A percentile compares a stretch with the other conserved stretches of the same genome.
phyloP scores from a whole-genome alignment of 2,888 invertebrate genomes.

The Lithodes maja region DNA sequence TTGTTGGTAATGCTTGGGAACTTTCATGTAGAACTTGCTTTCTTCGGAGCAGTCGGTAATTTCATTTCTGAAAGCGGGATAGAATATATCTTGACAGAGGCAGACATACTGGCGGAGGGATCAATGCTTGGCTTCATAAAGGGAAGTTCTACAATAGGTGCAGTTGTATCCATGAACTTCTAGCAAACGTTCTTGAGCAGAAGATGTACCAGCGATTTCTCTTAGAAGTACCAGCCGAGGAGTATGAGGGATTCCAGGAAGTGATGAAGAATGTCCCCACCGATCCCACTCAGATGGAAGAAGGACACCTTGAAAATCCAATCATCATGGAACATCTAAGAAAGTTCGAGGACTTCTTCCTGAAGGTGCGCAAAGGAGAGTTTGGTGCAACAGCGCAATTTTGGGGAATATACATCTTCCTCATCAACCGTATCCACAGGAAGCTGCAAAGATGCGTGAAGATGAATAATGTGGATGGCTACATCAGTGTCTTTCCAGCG shows the following conservation, averaged over 20 bases:
- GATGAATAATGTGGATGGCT: conserved; percentile 4
- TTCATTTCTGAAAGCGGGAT: background rate
- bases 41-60: conserved; percentile 13
- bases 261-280: conserved; percentile 11
- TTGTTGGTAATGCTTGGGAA: conserved; percentile 32
- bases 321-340: conserved; percentile 18
- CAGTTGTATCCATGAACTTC: conserved; percentile 18
- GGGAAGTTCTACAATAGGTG: conserved; percentile 25
- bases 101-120: conserved; percentile 24
- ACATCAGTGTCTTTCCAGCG: conserved; percentile 20
- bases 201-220: conserved; percentile 17
- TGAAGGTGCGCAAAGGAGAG: background rate
- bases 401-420: conserved; percentile 38
- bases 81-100: conserved; percentile 20
- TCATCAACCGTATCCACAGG: conserved; percentile 18
- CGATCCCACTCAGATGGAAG: conserved; percentile 1
- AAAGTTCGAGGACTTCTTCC: conserved; percentile 30
- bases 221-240: background rate
- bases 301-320: conserved; percentile 6
- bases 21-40: conserved; percentile 28
- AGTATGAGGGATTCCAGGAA: background rate
- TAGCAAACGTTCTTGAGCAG: conserved; percentile 3
- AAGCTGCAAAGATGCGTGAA: conserved; percentile 15
- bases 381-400: conserved; percentile 24
- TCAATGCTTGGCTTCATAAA: conserved; percentile 32